Evolutionary conservation across 1,140 invertebrate species (phyloP), one percentile per base, ranked within the genome.

Genomic region (Bombus impatiens): DNA sequence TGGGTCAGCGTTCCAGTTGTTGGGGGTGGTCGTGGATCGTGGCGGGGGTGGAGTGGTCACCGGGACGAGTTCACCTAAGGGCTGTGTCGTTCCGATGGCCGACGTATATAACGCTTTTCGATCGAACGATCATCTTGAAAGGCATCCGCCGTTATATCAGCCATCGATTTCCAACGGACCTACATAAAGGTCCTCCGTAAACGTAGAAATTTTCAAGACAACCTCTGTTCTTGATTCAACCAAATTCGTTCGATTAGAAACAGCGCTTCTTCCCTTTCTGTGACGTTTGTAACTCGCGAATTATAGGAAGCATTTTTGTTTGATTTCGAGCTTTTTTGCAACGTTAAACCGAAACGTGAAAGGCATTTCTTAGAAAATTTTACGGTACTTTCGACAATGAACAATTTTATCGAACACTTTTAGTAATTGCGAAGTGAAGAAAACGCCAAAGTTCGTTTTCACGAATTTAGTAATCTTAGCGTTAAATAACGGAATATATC

Each of bases 1-100:
- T 90, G 74, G 91, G 90, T 92, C 91, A 85, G 90, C 89, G 90
- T 90, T 88, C 91, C 80, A 91, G 88, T 92, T 92, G 88, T 88
- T 35, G 79, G 88, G 80, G 78, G 80, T 78, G 84, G 81, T 67
- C 28, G 18, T 67, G 70, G 75, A 74, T 74, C 44, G 70, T 35
- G 47, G 71, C 28, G n/a, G 42, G 77, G 67, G 82, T 40, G 79
- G 59, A 37, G 28, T 80, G 85, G 85, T 88, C 82, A 90, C 84
- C 78, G 72, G 85, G 78, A 35, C 84, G 84, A 86, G 88, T 91
- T 91, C 87, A 91, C 90, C 89, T 84, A 87, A 91, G 76, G 77
- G 47, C 83, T 70, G 65, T 81, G 40, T 72, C 57, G 53, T n/a
- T 67, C 9, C 15, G 47, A 28, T 47, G 78, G 40, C 35, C 57